Evolutionary conservation across 2,888 invertebrate species (phyloP).

Genomic region (Pammene fasciana): DNA sequence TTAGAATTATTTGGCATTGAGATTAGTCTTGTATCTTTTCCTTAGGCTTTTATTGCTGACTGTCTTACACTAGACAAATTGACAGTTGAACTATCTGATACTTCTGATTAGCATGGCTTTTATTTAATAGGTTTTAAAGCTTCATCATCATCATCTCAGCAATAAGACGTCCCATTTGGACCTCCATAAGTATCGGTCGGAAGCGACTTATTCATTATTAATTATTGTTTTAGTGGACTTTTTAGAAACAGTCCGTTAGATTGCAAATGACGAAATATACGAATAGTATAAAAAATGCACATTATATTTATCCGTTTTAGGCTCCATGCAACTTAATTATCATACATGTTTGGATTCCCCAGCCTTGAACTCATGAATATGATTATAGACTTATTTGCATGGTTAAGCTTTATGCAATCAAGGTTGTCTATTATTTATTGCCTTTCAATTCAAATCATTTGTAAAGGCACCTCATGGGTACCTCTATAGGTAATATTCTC

Average conservation of each 20-base stretch:
- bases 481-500: too few species aligned
- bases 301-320: constrained; percentile 37
- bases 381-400: constrained; percentile 12
- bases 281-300: constrained; percentile 39
- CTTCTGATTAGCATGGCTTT: too few species aligned
- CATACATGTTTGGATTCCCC: constrained; percentile 36
- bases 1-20: not conserved
- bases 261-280: not conserved
- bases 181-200: too few species aligned
- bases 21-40: not conserved
- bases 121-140: too few species aligned
- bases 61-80: too few species aligned
- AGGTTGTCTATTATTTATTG: not conserved
- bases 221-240: not conserved
- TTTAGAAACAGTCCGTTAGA: not conserved
- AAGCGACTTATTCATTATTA: not conserved
- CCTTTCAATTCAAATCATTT: constrained; percentile 21
- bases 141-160: too few species aligned
- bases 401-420: constrained; percentile 21
- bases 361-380: constrained; percentile 32
- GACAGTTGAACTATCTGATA: too few species aligned
- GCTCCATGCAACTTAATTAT: constrained; percentile 30
- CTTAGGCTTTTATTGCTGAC: too few species aligned
- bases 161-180: too few species aligned
- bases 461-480: too few species aligned